Evolutionary conservation across 1,140 invertebrate species (phyloP).

Genomic region (Habropoda laboriosa): DNA sequence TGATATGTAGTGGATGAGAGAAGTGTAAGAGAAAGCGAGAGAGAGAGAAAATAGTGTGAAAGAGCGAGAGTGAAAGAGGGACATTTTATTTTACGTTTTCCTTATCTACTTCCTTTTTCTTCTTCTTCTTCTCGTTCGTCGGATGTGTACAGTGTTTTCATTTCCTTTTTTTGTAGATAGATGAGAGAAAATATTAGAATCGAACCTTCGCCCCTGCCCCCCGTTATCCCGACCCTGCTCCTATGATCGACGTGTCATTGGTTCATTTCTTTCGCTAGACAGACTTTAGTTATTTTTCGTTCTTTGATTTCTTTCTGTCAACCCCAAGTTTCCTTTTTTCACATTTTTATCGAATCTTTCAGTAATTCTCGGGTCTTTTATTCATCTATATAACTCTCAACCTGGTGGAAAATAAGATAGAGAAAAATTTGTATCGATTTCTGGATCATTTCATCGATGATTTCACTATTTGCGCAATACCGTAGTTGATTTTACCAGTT

Average conservation of each 20-base stretch:
- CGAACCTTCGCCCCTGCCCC: neutral
- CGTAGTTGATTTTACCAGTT: neutral
- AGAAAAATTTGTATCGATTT: neutral
- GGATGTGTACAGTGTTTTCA: conserved; percentile 12
- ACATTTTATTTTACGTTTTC: conserved; percentile 2
- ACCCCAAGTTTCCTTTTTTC: conserved; percentile 38
- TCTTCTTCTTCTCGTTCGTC: neutral
- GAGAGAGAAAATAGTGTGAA: conserved; percentile 3
- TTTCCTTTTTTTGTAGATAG: conserved; percentile 47
- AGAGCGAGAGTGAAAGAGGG: conserved; percentile 8
- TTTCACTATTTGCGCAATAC: neutral
- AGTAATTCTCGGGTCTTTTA: neutral
- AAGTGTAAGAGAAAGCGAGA: no score
- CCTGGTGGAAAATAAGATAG: neutral
- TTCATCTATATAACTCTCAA: neutral
- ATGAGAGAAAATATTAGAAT: conserved; percentile 7
- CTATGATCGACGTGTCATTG: conserved; percentile 39
- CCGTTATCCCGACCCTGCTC: no score
- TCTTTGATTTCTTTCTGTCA: conserved; percentile 64
- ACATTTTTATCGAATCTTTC: no score
- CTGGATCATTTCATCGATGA: neutral
- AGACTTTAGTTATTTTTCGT: conserved; percentile 74
- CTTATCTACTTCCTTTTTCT: neutral
- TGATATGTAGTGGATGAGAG: neutral
- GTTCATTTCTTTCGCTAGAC: conserved; percentile 58